Percentiles rank a stretch among this genome's conserved stretches.
These are phyloP conservation scores for Xenopus petersii DNA, from an alignment of 2,797 vertebrate genomes.

Conservation along the genomic window DNA sequence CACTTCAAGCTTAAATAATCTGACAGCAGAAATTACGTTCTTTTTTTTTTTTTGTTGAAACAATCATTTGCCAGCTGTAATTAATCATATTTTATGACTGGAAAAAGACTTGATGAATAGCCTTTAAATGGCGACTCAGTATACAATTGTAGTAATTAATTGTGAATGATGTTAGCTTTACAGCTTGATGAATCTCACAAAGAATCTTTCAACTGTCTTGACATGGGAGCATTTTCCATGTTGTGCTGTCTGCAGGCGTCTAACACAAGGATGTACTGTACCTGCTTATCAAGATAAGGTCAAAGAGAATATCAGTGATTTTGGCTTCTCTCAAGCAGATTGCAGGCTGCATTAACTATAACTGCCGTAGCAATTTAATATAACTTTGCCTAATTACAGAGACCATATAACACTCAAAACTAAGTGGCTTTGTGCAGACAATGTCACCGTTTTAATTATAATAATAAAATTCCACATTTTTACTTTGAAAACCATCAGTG, in stretches of 20 bases:
- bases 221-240: conserved; percentile 27
- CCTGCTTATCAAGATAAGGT: conserved; percentile 40
- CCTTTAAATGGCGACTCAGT: conserved; percentile 41
- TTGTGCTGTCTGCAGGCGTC: conserved; percentile 36
- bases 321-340: conserved; percentile 29
- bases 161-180: conserved; percentile 41
- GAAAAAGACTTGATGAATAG: conserved; percentile 42
- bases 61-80: conserved; percentile 33
- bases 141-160: conserved; percentile 48
- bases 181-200: conserved; percentile 39
- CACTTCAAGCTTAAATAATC: conserved; percentile 34
- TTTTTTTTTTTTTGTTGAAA: conserved; percentile 24
- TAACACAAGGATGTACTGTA: conserved; percentile 35
- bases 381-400: conserved; percentile 29
- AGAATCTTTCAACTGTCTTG: conserved; percentile 30
- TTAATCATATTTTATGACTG: conserved; percentile 48
- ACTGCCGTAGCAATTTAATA: conserved; percentile 40
- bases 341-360: conserved; percentile 25
- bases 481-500: too few relatives aligned
- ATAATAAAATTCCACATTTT: conserved; percentile 17
- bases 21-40: neutral
- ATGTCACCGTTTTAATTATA: conserved; percentile 35
- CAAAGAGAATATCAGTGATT: conserved; percentile 30
- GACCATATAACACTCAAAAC: conserved; percentile 17
- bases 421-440: conserved; percentile 22